These are phyloP conservation scores for Cephus runcator DNA, from an alignment of 2,888 invertebrate species.

Conservation along the genomic window DNA sequence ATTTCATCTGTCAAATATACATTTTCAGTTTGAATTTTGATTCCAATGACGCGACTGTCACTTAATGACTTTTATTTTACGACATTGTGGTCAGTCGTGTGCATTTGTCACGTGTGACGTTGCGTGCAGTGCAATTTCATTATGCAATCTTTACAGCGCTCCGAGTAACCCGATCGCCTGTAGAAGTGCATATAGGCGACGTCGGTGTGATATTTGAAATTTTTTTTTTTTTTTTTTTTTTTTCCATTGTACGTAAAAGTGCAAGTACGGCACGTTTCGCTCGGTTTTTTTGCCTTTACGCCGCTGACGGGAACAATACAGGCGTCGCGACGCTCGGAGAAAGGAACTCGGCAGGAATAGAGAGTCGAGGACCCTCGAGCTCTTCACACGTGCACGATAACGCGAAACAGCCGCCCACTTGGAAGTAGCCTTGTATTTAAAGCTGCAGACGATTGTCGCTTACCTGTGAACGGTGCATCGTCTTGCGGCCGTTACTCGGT, in stretches of 20 bases:
- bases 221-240: too few species aligned
- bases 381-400: not conserved
- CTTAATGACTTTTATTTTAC: too few species aligned
- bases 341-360: not conserved
- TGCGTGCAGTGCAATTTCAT: too few species aligned
- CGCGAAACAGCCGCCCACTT: not conserved
- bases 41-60: too few species aligned
- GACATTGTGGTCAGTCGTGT: too few species aligned
- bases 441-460: not conserved
- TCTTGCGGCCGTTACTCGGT: not conserved
- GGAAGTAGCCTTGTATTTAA: not conserved
- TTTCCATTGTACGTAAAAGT: not conserved
- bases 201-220: not conserved
- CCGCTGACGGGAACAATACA: not conserved
- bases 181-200: too few species aligned
- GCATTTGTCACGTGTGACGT: too few species aligned
- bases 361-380: not conserved
- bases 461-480: not conserved
- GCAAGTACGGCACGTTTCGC: not conserved
- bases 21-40: too few species aligned
- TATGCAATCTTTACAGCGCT: not conserved
- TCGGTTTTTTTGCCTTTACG: too few species aligned
- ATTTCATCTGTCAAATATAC: too few species aligned
- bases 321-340: not conserved
- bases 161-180: not conserved